A percentile compares a stretch with the other conserved stretches of the same genome.
These are phyloP conservation scores for Colius striatus DNA, from an alignment of 2,113 vertebrate genomes.

Conservation along the genomic window DNA sequence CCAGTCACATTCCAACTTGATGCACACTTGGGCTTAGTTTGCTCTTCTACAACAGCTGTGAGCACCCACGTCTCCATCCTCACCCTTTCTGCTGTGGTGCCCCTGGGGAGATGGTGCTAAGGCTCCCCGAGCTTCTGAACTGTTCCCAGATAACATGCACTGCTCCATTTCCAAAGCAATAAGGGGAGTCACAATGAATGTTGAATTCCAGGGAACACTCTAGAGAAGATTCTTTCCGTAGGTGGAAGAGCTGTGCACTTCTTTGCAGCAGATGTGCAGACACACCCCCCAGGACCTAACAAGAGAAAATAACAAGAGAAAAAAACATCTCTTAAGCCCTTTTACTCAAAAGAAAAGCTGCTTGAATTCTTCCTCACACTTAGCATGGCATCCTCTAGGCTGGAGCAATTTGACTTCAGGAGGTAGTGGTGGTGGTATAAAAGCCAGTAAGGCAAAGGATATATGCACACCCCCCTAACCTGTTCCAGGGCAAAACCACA, in stretches of 20 bases:
- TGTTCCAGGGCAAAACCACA: not conserved
- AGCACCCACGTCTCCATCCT: not conserved
- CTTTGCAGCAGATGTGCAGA: not conserved
- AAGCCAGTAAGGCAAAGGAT: not conserved
- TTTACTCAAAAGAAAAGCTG: not conserved
- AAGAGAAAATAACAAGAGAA: not conserved
- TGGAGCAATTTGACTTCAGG: too few species aligned
- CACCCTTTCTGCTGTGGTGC: too few species aligned
- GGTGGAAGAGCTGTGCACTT: not conserved
- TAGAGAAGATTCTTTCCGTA: too few species aligned
- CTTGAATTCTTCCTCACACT: not conserved
- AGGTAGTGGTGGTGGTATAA: not conserved
- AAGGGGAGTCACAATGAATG: not conserved
- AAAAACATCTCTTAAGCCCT: not conserved
- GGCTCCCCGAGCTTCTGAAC: not conserved
- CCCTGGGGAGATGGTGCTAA: not conserved
- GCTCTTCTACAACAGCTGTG: too few species aligned
- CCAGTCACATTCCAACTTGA: fast-evolving
- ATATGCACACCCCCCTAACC: fast-evolving
- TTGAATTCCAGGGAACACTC: not conserved
- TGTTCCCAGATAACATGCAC: fast-evolving
- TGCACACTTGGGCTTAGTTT: too few species aligned
- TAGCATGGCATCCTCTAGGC: too few species aligned
- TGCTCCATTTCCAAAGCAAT: not conserved
- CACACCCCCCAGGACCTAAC: not conserved